Base-by-base conservation (phyloP, 2,113 vertebrate genomes). In the Cynopterus brachyotis region DNA sequence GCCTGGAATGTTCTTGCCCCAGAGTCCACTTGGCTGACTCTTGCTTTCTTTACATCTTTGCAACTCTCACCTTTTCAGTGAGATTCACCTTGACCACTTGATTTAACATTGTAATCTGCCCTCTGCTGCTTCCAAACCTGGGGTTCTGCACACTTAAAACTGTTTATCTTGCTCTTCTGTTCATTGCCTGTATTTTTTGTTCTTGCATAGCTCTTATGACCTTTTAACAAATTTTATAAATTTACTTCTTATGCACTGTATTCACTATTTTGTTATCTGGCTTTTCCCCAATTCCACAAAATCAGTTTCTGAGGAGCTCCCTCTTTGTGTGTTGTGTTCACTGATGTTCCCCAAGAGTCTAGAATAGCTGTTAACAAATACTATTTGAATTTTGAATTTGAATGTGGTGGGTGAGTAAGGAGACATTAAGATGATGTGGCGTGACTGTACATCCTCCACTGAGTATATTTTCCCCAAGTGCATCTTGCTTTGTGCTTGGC, bases 251-350 rank as follows among this genome's bases (percentile, higher is more conserved):
- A 32, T 30, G 59, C 55, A 55, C 83, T 75, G 32, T 73, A 78
- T 79, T 94, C 37, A 73, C 64, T 93, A 76, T 91, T 89, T 91
- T 89, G 24, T 83, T 93, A 92, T 60, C 60, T 79, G 83, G 60
- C 22, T 96, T 47, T 50, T 79, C 55, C 22, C 11, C 20, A 64
- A 53, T 87, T 92, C 66, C 28, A 70, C 69, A 92, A 70, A 81
- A 13, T 42, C 20, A n/a, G 19, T 55, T 95, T 32, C n/a, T 17
- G 19, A 80, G 72, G 72, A 85, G 59, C 26, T 50, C 16, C 28
- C 28, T n/a, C 30, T 96, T 69, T 47, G n/a, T 59, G 47, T 62
- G 66, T 45, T 67, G 42, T 73, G n/a, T 40, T 96, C 73, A 70
- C 76, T 89, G 73, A 89, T 89, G 64, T 78, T 80, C 19, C 40